Evolutionary conservation across 2,113 vertebrate genomes (phyloP).

Genomic region (Dromiciops gliroides): DNA sequence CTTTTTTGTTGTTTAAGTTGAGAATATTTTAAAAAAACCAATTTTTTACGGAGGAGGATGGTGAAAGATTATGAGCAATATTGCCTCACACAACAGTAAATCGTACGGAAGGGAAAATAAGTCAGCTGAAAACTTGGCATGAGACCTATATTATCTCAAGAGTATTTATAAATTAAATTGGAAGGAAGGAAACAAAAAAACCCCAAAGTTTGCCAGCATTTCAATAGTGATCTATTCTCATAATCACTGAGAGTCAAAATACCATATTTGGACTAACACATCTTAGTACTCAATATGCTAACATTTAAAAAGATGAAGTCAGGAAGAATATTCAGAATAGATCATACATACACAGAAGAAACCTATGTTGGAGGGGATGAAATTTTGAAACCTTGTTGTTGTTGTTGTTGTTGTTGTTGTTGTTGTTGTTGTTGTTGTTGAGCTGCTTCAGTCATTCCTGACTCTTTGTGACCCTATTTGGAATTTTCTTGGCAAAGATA

Average conservation of each 20-base stretch:
- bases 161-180: not conserved
- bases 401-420: not conserved
- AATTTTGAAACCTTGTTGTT: not conserved
- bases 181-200: not conserved
- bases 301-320: not conserved
- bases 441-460: not conserved
- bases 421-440: not conserved
- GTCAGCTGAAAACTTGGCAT: not conserved
- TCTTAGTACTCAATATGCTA: not conserved
- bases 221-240: not conserved
- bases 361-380: not conserved
- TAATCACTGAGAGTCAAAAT: not conserved
- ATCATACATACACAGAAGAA: not conserved
- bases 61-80: not conserved
- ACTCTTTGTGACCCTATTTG: not conserved
- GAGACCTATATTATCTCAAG: not conserved
- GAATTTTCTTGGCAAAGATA: not conserved
- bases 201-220: not conserved
- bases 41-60: not conserved
- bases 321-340: not conserved
- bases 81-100: not conserved
- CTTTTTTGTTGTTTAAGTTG: not conserved
- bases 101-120: not conserved
- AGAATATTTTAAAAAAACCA: not conserved
- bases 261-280: not conserved